Percentiles rank a stretch among this genome's conserved stretches.
phyloP scores from a whole-genome alignment of 2,113 vertebrate genomes.

The Lepidothrix coronata region DNA sequence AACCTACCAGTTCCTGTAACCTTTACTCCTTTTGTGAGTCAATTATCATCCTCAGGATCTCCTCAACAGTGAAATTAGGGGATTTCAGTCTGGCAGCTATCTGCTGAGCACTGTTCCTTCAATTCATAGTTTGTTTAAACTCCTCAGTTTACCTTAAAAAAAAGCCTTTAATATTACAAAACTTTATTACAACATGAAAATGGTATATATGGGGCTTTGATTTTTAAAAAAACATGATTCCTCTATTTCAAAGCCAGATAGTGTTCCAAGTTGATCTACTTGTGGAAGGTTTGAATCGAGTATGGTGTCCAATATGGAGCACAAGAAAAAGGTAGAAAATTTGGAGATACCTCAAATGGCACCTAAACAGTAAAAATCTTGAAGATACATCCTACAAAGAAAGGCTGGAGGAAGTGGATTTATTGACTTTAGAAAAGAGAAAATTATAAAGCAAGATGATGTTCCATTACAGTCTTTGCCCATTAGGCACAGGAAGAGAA shows the following conservation, averaged over 20 bases:
- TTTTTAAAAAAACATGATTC: background rate
- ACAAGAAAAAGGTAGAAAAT: background rate
- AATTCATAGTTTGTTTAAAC: background rate
- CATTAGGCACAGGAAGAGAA: background rate
- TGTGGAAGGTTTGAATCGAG: background rate
- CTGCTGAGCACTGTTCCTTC: background rate
- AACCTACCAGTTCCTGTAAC: background rate
- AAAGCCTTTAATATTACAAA: background rate
- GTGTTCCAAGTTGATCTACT: background rate
- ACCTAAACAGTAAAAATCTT: background rate
- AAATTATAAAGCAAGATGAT: background rate
- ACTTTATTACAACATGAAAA: background rate
- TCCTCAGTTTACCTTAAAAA: background rate
- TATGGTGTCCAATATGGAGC: background rate
- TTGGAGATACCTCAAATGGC: background rate
- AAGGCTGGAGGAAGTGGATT: background rate
- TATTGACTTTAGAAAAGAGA: background rate
- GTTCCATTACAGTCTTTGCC: background rate
- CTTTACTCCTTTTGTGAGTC: background rate
- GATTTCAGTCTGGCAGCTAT: background rate
- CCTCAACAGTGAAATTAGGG: background rate
- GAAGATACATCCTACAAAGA: background rate
- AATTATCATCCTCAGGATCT: background rate
- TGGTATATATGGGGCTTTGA: background rate
- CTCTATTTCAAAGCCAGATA: background rate